A percentile compares a stretch with the other conserved stretches of the same genome.
Conservation (phyloP, 1,140 invertebrate species). For the Agrilus planipennis region DNA sequence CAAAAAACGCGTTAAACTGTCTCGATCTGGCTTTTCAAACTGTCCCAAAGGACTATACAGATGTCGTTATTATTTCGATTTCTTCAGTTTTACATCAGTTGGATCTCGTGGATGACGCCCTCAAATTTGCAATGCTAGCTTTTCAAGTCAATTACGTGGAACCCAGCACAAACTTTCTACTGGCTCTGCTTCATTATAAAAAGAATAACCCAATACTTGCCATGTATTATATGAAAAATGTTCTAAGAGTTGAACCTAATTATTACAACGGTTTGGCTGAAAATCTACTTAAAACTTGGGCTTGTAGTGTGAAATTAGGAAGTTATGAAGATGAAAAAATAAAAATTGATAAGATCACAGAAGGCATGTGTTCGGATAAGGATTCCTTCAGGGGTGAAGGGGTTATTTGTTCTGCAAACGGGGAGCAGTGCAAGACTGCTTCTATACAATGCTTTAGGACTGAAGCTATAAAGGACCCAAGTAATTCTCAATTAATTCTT, state of each 20-base stretch:
- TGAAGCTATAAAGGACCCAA: conserved; percentile 13
- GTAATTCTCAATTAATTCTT: too few relatives aligned
- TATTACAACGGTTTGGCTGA: conserved; percentile 42
- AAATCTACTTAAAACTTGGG: conserved; percentile 43
- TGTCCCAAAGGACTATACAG: conserved; percentile 39
- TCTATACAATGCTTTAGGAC: conserved; percentile 27
- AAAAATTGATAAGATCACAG: conserved; percentile 8
- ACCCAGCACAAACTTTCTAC: conserved; percentile 58
- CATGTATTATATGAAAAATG: conserved; percentile 53
- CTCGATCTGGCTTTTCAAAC: conserved; percentile 42
- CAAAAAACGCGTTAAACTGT: conserved; percentile 50
- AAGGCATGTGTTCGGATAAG: conserved; percentile 21
- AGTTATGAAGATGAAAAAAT: conserved; percentile 13
- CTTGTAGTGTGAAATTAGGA: conserved; percentile 40
- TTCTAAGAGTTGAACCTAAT: conserved; percentile 43
- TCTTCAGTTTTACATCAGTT: conserved; percentile 50
- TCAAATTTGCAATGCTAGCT: conserved; percentile 43
- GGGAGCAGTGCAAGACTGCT: conserved; percentile 28
- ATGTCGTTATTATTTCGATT: conserved; percentile 49
- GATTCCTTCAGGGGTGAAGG: conserved; percentile 21
- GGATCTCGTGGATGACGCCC: conserved; percentile 49
- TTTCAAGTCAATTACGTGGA: conserved; percentile 47
- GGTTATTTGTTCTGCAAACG: conserved; percentile 27
- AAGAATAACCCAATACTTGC: conserved; percentile 55
- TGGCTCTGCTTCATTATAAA: conserved; percentile 51